These are phyloP conservation scores for Lepisosteus oculatus DNA, from an alignment of 2,113 vertebrate species.

Conservation along the genomic window DNA sequence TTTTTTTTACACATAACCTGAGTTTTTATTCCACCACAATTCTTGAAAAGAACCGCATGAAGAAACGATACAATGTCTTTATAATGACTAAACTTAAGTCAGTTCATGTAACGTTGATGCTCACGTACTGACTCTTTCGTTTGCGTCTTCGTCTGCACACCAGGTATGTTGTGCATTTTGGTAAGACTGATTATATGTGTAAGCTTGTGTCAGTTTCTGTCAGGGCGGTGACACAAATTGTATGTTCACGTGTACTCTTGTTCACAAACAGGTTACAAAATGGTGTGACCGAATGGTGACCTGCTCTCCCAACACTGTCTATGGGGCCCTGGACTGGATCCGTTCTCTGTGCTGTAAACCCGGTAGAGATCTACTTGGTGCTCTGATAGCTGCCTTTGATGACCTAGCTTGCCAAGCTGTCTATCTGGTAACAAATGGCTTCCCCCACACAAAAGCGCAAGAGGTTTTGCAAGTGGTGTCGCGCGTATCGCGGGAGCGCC, in stretches of 20 bases:
- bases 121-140: too few relatives aligned
- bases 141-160: too few relatives aligned
- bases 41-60: too few relatives aligned
- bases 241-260: neutral
- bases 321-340: slow-evolving; percentile 56
- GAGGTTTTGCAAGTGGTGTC: slow-evolving; percentile 38
- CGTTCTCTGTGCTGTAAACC: slow-evolving; percentile 48
- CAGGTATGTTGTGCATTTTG: too few relatives aligned
- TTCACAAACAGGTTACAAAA: slow-evolving; percentile 39
- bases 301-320: slow-evolving; percentile 51
- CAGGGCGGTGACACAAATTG: neutral
- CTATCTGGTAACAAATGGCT: slow-evolving; percentile 45
- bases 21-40: neutral
- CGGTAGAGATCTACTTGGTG: slow-evolving; percentile 47
- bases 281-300: slow-evolving; percentile 53
- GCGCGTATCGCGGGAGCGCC: slow-evolving; percentile 28
- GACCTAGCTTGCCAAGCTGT: slow-evolving; percentile 56
- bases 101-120: too few relatives aligned
- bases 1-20: neutral
- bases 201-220: neutral
- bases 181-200: too few relatives aligned
- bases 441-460: slow-evolving; percentile 40
- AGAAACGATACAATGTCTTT: too few relatives aligned
- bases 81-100: too few relatives aligned
- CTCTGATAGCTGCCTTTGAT: slow-evolving; percentile 45